phyloP scores from a whole-genome alignment of 2,888 invertebrate genomes.

The Matsumyia berberina region DNA sequence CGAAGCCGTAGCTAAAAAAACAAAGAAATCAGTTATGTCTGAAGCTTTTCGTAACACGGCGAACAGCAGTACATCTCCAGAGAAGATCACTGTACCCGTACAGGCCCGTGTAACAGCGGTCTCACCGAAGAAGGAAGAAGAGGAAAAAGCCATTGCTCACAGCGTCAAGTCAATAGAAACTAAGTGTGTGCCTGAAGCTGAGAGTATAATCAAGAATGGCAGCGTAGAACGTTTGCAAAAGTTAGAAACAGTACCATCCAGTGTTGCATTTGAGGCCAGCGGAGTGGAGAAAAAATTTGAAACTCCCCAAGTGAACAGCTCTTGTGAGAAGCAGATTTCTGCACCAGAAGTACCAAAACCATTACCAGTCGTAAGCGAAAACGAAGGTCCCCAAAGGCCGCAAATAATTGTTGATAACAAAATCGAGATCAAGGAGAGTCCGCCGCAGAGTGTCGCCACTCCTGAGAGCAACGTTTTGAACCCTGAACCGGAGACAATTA shows the following conservation, averaged over 20 bases:
- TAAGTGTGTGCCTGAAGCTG: not conserved
- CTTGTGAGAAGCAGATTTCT: constrained; percentile 83
- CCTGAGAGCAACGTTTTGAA: constrained; percentile 17
- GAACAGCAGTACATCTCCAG: constrained; percentile 15
- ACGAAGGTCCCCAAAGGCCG: constrained; percentile 77
- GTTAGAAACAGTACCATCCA: not conserved
- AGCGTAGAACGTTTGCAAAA: constrained; percentile 23
- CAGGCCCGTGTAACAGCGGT: not conserved
- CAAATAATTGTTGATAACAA: constrained; percentile 66
- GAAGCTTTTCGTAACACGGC: constrained; percentile 75
- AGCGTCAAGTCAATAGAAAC: constrained; percentile 12
- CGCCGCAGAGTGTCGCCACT: constrained; percentile 17
- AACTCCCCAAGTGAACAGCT: not conserved
- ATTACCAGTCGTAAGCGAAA: constrained; percentile 63
- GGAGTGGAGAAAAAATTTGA: constrained; percentile 12
- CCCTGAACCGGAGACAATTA: constrained; percentile 20
- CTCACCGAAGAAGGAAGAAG: constrained; percentile 46
- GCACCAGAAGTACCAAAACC: constrained; percentile 82
- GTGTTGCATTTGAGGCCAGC: not conserved
- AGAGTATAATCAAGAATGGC: constrained; percentile 27
- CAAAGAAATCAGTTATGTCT: constrained; percentile 82
- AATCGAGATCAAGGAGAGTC: constrained; percentile 44
- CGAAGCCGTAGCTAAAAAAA: constrained; percentile 83
- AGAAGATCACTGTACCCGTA: not conserved
- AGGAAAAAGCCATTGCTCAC: constrained; percentile 9